These are phyloP conservation scores for Oncorhynchus tshawytscha DNA, from an alignment of 2,113 vertebrate genomes.

Conservation along the genomic window DNA sequence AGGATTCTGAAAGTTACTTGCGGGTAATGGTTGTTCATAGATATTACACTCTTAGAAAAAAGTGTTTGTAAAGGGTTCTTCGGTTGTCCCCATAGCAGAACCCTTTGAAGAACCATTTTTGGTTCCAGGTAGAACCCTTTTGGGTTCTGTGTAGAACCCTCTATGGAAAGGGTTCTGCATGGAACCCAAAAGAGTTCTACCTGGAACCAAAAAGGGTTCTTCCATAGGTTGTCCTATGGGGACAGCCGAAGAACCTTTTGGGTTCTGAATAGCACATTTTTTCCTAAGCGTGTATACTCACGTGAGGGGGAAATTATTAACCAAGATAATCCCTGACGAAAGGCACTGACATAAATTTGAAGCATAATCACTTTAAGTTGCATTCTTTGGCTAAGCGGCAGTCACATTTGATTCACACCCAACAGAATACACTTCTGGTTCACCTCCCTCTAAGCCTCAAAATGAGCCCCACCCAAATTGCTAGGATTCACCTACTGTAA, in stretches of 20 bases:
- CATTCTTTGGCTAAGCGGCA: constrained; percentile 41
- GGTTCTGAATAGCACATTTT: no score
- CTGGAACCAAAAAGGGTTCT: no score
- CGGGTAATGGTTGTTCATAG: constrained; percentile 29
- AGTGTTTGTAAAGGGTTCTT: no score
- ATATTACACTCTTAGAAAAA: not conserved
- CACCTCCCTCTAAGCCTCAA: not conserved
- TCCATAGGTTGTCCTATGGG: no score
- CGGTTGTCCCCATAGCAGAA: no score
- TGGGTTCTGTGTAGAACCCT: no score
- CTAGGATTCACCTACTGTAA: not conserved
- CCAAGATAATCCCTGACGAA: constrained; percentile 43
- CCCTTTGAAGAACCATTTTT: no score
- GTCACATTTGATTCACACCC: constrained; percentile 18
- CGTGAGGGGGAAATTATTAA: constrained; percentile 30
- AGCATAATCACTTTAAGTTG: constrained; percentile 26
- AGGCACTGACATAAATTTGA: constrained; percentile 9
- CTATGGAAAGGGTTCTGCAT: no score
- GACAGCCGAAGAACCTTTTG: no score
- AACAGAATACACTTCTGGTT: not conserved
- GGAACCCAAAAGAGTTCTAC: no score
- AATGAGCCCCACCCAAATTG: not conserved
- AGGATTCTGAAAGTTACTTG: constrained; percentile 5
- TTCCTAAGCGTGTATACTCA: constrained; percentile 17
- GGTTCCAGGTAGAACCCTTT: no score